A percentile compares a stretch with the other conserved stretches of the same genome.
These are phyloP conservation scores for Eupleurogrammus muticus DNA, from an alignment of 2,797 vertebrate species.

Conservation along the genomic window DNA sequence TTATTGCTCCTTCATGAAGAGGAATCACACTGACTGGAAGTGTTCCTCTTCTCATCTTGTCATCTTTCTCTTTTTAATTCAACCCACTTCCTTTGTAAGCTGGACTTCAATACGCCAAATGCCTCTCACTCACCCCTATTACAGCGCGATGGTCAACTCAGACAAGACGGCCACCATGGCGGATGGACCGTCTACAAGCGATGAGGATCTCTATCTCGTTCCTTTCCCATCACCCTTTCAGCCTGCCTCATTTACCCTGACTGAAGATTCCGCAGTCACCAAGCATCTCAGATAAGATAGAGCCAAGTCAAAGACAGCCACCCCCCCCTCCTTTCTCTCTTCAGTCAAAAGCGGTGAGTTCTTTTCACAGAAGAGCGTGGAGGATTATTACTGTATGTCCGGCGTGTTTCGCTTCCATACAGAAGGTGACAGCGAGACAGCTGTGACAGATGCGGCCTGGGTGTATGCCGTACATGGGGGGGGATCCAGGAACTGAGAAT, in stretches of 20 bases:
- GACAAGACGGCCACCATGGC: slow-evolving; percentile 48
- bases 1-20: not conserved
- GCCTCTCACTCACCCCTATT: slow-evolving; percentile 51
- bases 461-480: slow-evolving; percentile 19
- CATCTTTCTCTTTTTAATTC: not conserved
- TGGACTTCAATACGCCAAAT: slow-evolving; percentile 10
- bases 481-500: slow-evolving; percentile 38
- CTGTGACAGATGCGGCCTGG: slow-evolving; percentile 44
- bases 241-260: slow-evolving; percentile 26
- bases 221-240: slow-evolving; percentile 9
- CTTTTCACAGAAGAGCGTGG: slow-evolving; percentile 10
- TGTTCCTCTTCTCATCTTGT: slow-evolving; percentile 33
- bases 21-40: not conserved
- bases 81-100: slow-evolving; percentile 21
- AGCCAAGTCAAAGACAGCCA: slow-evolving; percentile 22
- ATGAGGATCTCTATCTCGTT: slow-evolving; percentile 19
- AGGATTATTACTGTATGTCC: slow-evolving; percentile 24
- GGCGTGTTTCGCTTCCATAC: slow-evolving; percentile 14
- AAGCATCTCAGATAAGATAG: slow-evolving; percentile 25
- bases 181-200: slow-evolving; percentile 29
- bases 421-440: slow-evolving; percentile 29
- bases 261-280: slow-evolving; percentile 24
- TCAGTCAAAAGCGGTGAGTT: slow-evolving; percentile 11
- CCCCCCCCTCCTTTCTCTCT: slow-evolving; percentile 1
- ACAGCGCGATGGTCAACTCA: slow-evolving; percentile 62